Evolutionary conservation across 2,797 vertebrate species (phyloP).

Genomic region (Aphelocoma californica): DNA sequence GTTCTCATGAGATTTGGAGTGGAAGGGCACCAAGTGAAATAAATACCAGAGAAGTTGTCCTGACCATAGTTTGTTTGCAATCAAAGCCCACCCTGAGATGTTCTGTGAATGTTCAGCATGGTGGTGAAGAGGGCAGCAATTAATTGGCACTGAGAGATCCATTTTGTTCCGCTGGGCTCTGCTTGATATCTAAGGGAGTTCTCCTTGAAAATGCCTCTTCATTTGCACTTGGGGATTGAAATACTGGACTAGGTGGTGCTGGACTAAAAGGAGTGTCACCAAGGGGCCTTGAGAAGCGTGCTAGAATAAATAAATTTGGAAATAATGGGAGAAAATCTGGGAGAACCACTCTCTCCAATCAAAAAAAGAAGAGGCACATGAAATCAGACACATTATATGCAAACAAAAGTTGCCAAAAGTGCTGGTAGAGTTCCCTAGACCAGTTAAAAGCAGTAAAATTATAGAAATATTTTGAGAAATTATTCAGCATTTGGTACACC

Average conservation of each 20-base stretch:
- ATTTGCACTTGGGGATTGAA: background rate
- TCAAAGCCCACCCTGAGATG: background rate
- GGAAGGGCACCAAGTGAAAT: background rate
- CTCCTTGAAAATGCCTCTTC: background rate
- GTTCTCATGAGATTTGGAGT: background rate
- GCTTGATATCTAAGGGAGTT: background rate
- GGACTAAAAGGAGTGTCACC: background rate
- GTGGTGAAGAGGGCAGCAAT: background rate
- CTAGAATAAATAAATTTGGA: background rate
- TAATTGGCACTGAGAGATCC: rapidly evolving
- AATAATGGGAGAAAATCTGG: background rate
- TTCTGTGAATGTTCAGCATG: rapidly evolving
- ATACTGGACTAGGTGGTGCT: background rate
- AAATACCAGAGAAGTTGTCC: background rate
- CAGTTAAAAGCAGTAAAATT: background rate
- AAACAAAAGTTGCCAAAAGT: background rate
- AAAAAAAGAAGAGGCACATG: background rate
- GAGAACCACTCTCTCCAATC: background rate
- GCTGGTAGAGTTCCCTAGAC: background rate
- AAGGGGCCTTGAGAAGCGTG: background rate
- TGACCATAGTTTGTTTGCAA: background rate
- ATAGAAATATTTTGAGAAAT: background rate
- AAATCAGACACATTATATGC: background rate
- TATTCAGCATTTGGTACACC: background rate
- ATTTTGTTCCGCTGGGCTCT: background rate